phyloP scores from a whole-genome alignment of 1,140 invertebrate genomes.

The Plutomurus gul region DNA sequence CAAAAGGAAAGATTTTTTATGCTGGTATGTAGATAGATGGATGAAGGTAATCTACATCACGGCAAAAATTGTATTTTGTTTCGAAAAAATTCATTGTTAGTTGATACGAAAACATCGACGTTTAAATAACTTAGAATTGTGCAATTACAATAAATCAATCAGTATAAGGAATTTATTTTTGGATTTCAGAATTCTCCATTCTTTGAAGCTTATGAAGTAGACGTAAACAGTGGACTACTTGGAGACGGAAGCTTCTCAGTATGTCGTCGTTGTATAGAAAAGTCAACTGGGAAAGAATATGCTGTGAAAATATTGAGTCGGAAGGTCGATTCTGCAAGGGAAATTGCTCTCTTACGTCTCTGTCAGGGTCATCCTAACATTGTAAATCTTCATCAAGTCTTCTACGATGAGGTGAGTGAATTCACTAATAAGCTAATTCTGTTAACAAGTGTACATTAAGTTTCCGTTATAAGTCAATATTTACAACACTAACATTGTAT shows the following conservation, averaged over 20 bases:
- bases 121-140: too few species aligned
- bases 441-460: too few species aligned
- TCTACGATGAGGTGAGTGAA: slow-evolving; percentile 71
- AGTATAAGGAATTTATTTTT: slow-evolving; percentile 39
- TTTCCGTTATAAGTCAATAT: too few species aligned
- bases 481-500: too few species aligned
- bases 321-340: slow-evolving; percentile 74
- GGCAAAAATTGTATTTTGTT: too few species aligned
- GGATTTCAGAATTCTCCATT: slow-evolving; percentile 77
- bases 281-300: slow-evolving; percentile 71
- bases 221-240: slow-evolving; percentile 67
- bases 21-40: too few species aligned
- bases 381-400: slow-evolving; percentile 80
- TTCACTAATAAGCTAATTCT: background rate
- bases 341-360: slow-evolving; percentile 75
- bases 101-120: too few species aligned
- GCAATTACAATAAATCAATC: too few species aligned
- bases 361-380: slow-evolving; percentile 89
- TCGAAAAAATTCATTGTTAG: too few species aligned
- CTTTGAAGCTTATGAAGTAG: slow-evolving; percentile 81
- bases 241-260: slow-evolving; percentile 90
- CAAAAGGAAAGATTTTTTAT: too few species aligned
- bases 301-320: slow-evolving; percentile 90
- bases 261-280: slow-evolving; percentile 80
- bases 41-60: too few species aligned